These are phyloP conservation scores for Pangasius larnaudii DNA, from an alignment of 2,797 vertebrate genomes.

Conservation along the genomic window DNA sequence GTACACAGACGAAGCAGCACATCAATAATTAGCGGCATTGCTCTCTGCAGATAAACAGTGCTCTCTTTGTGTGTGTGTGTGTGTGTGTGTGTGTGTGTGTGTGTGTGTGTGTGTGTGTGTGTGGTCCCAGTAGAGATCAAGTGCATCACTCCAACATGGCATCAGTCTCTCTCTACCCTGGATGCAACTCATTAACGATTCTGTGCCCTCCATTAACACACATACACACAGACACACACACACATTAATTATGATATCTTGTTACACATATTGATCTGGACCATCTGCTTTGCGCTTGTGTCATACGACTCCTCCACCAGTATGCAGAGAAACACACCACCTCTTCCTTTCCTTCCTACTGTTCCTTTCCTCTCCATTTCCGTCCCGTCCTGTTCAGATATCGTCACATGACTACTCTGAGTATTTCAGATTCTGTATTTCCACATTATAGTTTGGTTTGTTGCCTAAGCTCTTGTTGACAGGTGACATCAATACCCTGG, in stretches of 20 bases:
- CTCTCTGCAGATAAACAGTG: slow-evolving; percentile 41
- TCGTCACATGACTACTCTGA: neutral
- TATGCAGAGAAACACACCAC: slow-evolving; percentile 43
- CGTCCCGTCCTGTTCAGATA: neutral
- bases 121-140: slow-evolving; percentile 26
- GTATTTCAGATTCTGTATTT: too few relatives aligned
- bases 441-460: neutral
- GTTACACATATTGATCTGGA: slow-evolving; percentile 61
- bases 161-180: slow-evolving; percentile 27
- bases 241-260: slow-evolving; percentile 57
- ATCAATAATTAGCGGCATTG: slow-evolving; percentile 50
- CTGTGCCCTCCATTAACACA: slow-evolving; percentile 36
- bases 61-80: slow-evolving; percentile 30
- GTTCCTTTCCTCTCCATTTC: neutral
- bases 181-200: slow-evolving; percentile 48
- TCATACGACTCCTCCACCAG: slow-evolving; percentile 43
- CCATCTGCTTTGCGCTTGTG: slow-evolving; percentile 44
- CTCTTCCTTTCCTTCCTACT: neutral
- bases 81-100: slow-evolving; percentile 23
- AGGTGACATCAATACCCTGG: neutral
- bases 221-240: slow-evolving; percentile 34
- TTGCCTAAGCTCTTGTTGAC: neutral
- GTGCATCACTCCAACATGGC: slow-evolving; percentile 34
- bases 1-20: slow-evolving; percentile 20
- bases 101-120: slow-evolving; percentile 26